These are phyloP conservation scores for Tringa solitaria DNA, from an alignment of 2,113 vertebrate genomes.

Conservation along the genomic window DNA sequence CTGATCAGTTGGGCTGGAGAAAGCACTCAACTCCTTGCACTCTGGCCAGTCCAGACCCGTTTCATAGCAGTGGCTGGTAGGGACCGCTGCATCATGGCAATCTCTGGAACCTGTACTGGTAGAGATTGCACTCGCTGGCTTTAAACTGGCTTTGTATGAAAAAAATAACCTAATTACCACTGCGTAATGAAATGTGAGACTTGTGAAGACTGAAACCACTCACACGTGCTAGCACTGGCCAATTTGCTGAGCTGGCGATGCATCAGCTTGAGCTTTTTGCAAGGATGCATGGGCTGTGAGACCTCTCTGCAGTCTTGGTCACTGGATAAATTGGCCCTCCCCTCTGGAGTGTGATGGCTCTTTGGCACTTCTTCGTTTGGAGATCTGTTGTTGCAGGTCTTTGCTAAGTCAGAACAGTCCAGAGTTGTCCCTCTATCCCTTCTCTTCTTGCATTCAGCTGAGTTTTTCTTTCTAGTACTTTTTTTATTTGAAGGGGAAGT, in stretches of 20 bases:
- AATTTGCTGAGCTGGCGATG: rapidly evolving
- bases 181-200: neutral
- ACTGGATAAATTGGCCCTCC: neutral
- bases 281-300: neutral
- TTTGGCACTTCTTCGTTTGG: neutral
- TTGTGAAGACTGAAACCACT: neutral
- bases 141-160: neutral
- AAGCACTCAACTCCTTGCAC: neutral
- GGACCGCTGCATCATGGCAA: neutral
- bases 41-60: neutral
- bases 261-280: neutral
- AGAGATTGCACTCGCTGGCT: neutral
- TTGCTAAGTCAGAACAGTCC: neutral
- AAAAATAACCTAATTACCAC: neutral
- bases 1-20: neutral
- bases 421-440: neutral
- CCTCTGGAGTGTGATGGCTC: neutral
- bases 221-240: neutral
- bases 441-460: neutral
- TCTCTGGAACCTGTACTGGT: neutral
- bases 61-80: neutral
- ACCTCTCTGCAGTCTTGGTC: neutral
- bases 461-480: neutral
- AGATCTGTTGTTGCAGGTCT: neutral
- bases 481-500: neutral